Conservation (phyloP, 2,113 vertebrate genomes). For the Dicrurus megarhynchus region DNA sequence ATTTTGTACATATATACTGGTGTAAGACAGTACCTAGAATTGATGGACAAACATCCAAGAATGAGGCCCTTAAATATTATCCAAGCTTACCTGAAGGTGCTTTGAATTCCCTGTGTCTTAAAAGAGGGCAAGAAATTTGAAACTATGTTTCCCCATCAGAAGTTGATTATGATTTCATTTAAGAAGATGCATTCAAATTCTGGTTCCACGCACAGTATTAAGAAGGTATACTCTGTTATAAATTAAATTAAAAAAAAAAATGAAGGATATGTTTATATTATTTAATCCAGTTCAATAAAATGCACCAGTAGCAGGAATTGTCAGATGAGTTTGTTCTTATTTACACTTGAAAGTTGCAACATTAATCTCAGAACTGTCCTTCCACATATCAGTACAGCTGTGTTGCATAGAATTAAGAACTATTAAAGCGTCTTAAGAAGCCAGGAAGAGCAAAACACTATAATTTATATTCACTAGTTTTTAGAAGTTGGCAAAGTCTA, state of each 20-base stretch:
- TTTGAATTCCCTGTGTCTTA: neutral
- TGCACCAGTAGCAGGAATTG: neutral
- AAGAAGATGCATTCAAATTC: neutral
- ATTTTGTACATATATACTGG: neutral
- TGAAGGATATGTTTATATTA: rapidly evolving
- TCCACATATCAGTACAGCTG: neutral
- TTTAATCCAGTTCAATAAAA: neutral
- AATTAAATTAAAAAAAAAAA: neutral
- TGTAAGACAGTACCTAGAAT: neutral
- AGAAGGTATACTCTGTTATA: neutral
- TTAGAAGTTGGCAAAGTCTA: neutral
- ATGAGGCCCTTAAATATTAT: neutral
- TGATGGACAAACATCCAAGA: neutral
- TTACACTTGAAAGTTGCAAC: neutral
- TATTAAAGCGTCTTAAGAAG: neutral
- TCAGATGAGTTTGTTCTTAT: neutral
- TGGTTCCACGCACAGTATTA: neutral
- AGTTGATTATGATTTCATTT: neutral
- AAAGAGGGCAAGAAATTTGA: neutral
- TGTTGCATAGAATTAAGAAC: neutral
- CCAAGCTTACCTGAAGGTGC: neutral
- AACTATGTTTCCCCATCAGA: neutral
- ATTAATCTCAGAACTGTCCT: neutral
- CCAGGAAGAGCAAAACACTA: neutral
- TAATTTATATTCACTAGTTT: neutral